phyloP scores from a whole-genome alignment of 2,113 vertebrate species.

The Lagopus leucura region DNA sequence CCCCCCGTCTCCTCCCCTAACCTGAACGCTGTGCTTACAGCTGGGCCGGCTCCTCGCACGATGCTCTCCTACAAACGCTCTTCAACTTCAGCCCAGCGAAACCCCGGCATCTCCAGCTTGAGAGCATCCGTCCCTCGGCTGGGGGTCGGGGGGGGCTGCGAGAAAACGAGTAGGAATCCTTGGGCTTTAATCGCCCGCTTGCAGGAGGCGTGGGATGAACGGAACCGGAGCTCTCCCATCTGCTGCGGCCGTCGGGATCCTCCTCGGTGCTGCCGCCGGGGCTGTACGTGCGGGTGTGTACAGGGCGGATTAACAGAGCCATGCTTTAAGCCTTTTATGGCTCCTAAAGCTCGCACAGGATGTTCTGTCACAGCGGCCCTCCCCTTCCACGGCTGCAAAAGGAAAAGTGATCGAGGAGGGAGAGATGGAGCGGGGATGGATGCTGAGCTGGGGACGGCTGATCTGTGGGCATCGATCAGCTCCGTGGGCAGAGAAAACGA shows the following conservation, averaged over 20 bases:
- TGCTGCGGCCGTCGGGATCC: conserved; percentile 22
- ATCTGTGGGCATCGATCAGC: neutral
- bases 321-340: conserved; percentile 64
- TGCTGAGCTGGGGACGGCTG: neutral
- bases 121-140: neutral
- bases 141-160: neutral
- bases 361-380: neutral
- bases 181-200: neutral
- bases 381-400: neutral
- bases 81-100: neutral
- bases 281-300: neutral
- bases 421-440: neutral
- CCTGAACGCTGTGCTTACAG: conserved; percentile 9
- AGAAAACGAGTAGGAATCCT: neutral
- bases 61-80: neutral
- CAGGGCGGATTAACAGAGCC: neutral
- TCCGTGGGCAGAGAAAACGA: accelerated
- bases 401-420: neutral
- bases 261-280: neutral
- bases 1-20: too few species aligned
- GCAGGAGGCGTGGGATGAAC: neutral
- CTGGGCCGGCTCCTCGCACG: neutral
- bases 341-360: conserved; percentile 19
- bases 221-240: conserved; percentile 28
- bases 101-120: neutral